phyloP scores from a whole-genome alignment of 2,797 vertebrate genomes.

The Scyliorhinus canicula region DNA sequence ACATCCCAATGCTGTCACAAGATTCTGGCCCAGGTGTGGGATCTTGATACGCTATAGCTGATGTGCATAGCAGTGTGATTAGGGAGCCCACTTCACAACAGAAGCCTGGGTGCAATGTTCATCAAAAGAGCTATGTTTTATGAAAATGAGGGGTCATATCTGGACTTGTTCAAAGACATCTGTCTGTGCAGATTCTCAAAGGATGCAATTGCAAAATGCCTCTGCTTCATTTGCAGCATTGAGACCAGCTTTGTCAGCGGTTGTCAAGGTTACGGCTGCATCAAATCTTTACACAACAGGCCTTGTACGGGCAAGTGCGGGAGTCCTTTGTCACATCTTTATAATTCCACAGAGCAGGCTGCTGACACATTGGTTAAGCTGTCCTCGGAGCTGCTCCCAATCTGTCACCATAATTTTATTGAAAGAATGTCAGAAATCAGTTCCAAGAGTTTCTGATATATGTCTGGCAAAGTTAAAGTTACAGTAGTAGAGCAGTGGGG shows the following conservation, averaged over 20 bases:
- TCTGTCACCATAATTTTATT: not conserved
- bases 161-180: not conserved
- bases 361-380: not conserved
- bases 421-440: not conserved
- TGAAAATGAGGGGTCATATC: not conserved
- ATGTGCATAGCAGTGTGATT: not conserved
- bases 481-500: not conserved
- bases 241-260: not conserved
- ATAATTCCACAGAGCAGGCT: not conserved
- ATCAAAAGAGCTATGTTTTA: not conserved
- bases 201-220: not conserved
- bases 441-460: not conserved
- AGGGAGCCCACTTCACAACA: not conserved
- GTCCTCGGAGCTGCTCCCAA: too few relatives aligned
- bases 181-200: not conserved
- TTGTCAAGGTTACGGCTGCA: not conserved
- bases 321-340: not conserved
- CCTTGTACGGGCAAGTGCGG: not conserved
- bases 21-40: not conserved
- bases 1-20: too few relatives aligned
- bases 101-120: not conserved
- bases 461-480: not conserved
- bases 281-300: not conserved
- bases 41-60: not conserved
- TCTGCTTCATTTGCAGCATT: not conserved